A percentile compares a stretch with the other conserved stretches of the same genome.
Conservation (phyloP, 64 coral and sea anemone species). For the Montipora sp. region DNA sequence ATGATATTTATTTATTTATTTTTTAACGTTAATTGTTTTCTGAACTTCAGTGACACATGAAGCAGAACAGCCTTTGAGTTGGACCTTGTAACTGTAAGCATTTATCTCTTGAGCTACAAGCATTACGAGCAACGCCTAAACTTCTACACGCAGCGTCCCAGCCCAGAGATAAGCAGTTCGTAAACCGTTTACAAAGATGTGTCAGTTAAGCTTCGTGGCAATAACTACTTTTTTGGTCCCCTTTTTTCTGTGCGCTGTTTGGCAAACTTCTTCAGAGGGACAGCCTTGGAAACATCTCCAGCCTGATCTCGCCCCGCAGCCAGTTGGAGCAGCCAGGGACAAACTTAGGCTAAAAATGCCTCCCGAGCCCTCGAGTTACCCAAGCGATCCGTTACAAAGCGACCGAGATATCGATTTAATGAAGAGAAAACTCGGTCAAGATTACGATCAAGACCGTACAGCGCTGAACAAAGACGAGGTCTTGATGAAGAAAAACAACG, state of each 20-base stretch:
- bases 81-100: conserved; percentile 12
- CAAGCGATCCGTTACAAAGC: conserved; percentile 53
- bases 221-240: not conserved
- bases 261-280: conserved; percentile 17
- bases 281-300: conserved; percentile 22
- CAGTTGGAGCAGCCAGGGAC: conserved; percentile 17
- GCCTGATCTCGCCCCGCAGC: not conserved
- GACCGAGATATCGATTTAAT: conserved; percentile 44
- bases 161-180: not conserved
- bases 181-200: conserved; percentile 17
- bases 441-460: conserved; percentile 40
- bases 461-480: conserved; percentile 79
- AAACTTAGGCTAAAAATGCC: conserved; percentile 33
- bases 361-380: conserved; percentile 18
- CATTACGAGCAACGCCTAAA: not conserved
- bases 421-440: conserved; percentile 51
- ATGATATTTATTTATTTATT: conserved; percentile 31
- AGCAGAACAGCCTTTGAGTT: conserved; percentile 3
- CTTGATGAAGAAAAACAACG: conserved; percentile 54
- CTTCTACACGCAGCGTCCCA: not conserved
- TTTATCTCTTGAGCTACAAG: not conserved
- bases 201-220: not conserved
- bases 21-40: conserved; percentile 24
- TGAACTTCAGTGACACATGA: conserved; percentile 29
- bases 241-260: conserved; percentile 34